A percentile compares a stretch with the other conserved stretches of the same genome.
Conservation (phyloP, 2,797 vertebrate species). For the Lates japonicus region DNA sequence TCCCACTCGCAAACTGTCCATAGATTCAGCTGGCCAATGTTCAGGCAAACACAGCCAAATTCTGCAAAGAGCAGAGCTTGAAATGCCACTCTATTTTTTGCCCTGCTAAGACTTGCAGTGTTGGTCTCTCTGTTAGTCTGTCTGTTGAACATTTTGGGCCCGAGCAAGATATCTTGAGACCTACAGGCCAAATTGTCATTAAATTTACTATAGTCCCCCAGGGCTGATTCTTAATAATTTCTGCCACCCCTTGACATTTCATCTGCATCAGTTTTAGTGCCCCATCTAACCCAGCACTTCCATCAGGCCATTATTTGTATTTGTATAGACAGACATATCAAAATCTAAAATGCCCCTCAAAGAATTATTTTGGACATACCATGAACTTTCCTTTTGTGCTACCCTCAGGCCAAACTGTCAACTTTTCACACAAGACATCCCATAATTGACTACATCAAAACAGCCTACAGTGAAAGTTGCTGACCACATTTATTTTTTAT, state of each 20-base stretch:
- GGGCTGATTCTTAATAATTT: not conserved
- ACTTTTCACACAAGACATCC: constrained; percentile 3
- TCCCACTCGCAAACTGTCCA: constrained; percentile 82
- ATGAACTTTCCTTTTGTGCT: not conserved
- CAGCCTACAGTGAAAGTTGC: not conserved
- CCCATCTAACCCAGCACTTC: not conserved
- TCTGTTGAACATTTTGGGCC: constrained; percentile 12
- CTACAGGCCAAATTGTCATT: not conserved
- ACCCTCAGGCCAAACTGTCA: constrained; percentile 13
- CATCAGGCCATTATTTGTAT: not conserved
- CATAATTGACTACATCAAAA: not conserved
- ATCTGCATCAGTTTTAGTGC: not conserved
- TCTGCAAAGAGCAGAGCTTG: constrained; percentile 44
- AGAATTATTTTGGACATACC: not conserved
- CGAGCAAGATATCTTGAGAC: constrained; percentile 3
- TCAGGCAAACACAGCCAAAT: constrained; percentile 53
- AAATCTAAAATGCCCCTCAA: not conserved
- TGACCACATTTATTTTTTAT: not conserved
- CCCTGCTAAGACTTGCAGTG: constrained; percentile 10
- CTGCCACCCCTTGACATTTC: not conserved
- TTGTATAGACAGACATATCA: constrained; percentile 5
- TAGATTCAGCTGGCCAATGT: constrained; percentile 62
- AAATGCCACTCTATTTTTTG: constrained; percentile 49
- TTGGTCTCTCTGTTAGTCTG: not conserved
- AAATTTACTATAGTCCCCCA: not conserved